A percentile compares a stretch with the other conserved stretches of the same genome.
Evolutionary conservation across 1,140 invertebrate species (phyloP).

Genomic region (Drosophila trapezifrons): DNA sequence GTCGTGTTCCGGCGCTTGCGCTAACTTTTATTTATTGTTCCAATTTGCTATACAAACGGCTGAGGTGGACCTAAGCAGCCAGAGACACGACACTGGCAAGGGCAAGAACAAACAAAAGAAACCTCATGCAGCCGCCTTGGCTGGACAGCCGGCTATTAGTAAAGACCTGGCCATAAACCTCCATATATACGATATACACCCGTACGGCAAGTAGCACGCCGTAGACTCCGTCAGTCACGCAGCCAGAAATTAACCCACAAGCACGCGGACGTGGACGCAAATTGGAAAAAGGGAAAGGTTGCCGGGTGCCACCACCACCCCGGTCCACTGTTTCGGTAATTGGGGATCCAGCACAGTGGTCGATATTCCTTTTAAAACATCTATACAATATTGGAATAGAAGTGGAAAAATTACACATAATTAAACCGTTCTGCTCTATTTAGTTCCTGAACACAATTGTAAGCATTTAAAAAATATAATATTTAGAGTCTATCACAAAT

Average conservation of each 20-base stretch:
- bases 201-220: conserved; percentile 12
- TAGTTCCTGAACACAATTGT: too few relatives aligned
- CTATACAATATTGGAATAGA: neutral
- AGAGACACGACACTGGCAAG: conserved; percentile 18
- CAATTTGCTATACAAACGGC: conserved; percentile 40
- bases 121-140: conserved; percentile 29
- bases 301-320: conserved; percentile 12
- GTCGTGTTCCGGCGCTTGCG: conserved; percentile 40
- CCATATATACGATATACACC: conserved; percentile 9
- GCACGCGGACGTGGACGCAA: conserved; percentile 54
- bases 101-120: conserved; percentile 25
- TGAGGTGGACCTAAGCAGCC: conserved; percentile 35
- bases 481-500: neutral
- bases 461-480: too few relatives aligned
- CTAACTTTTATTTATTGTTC: conserved; percentile 53
- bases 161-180: conserved; percentile 23
- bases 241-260: conserved; percentile 56
- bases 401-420: neutral
- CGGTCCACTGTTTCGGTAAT: conserved; percentile 39
- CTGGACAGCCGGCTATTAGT: conserved; percentile 44
- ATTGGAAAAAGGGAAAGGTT: conserved; percentile 36
- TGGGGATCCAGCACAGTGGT: conserved; percentile 36
- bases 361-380: neutral
- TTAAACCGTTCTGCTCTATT: too few relatives aligned
- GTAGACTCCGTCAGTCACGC: conserved; percentile 48